A percentile compares a stretch with the other conserved stretches of the same genome.
These are phyloP conservation scores for Agrilus biguttatus DNA, from an alignment of 2,888 invertebrate species.

Conservation along the genomic window DNA sequence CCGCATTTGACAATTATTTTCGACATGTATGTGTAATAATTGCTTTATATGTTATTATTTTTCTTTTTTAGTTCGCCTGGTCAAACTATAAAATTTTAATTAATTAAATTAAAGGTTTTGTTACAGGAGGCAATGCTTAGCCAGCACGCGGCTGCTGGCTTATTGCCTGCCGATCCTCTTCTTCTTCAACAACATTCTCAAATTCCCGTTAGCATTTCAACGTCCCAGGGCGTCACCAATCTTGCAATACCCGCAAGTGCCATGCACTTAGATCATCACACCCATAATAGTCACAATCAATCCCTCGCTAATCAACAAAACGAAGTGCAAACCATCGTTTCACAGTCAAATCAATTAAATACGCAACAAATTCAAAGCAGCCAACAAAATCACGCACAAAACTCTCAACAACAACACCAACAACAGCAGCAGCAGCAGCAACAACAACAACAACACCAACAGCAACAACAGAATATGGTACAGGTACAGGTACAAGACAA, in stretches of 20 bases:
- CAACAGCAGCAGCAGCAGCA: conserved; percentile 25
- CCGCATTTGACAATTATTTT: too few species aligned
- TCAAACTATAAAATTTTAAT: neutral
- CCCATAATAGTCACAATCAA: conserved; percentile 14
- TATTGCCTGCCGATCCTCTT: conserved; percentile 27
- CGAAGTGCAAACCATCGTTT: conserved; percentile 12
- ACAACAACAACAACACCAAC: conserved; percentile 20
- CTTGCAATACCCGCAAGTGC: conserved; percentile 25
- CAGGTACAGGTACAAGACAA: conserved; percentile 34
- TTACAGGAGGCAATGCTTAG: conserved; percentile 34
- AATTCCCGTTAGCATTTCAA: conserved; percentile 28
- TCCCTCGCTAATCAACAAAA: conserved; percentile 9
- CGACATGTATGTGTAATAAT: neutral
- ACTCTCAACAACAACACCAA: conserved; percentile 18
- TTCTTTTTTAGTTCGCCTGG: neutral
- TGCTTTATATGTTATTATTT: neutral
- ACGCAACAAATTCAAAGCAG: conserved; percentile 24
- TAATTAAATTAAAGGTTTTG: conserved; percentile 3
- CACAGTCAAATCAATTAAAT: conserved; percentile 15
- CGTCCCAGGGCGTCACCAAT: conserved; percentile 28
- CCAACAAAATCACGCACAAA: conserved; percentile 25
- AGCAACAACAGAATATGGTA: conserved; percentile 25
- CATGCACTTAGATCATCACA: conserved; percentile 26
- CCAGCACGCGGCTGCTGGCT: conserved; percentile 34
- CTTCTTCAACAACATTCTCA: conserved; percentile 29